Evolutionary conservation across 2,797 vertebrate species (phyloP), one percentile per base, ranked within the genome.

Genomic region (Catostomus latipinnis): DNA sequence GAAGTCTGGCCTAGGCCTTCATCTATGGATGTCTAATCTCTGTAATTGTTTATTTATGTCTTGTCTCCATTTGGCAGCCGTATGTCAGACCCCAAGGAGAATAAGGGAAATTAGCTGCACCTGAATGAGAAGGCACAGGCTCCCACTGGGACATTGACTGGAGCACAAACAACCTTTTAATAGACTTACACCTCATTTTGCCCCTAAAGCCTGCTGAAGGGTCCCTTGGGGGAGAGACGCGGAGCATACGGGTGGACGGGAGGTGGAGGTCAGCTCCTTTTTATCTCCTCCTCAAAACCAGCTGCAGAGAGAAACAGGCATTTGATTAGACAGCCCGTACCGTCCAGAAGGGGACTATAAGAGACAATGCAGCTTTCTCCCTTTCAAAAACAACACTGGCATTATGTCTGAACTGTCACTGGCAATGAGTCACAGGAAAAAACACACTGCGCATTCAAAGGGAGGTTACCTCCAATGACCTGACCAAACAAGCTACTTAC

Each of bases 151-250:
- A 92, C 93, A 90, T 92, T 93, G 94, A 95, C 94, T 91, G 92
- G 89, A 92, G 87, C 92, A 88, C 90, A 95, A 93, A 93, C 93
- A 94, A 91, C 92, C 93, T 95, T 95, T 96, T 94, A 95, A 95
- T 95, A 95, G 94, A 95, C 93, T 96, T 96, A 94, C 90, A 95
- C 94, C 91, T 96, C 94, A 95, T 96, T 96, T 96, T 94, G 92
- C 92, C 94, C 93, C 93, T 94, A 95, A 96, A 95, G 90, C 93
- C 90, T 92, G 90, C 92, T 95, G 95, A 96, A 94, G 94, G 93
- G 91, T 94, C 94, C 95, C 91, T 87, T 90, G 85, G 84, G 84
- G 83, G 85, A 82, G 68, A 22, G 62, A 8, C 85, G 84, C 83
- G 16, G 71, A 9, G 66, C 77, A 76, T 45, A 74, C 82, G 87